A percentile compares a stretch with the other conserved stretches of the same genome.
Evolutionary conservation across 2,113 vertebrate species (phyloP).

Genomic region (Daphoenositta chrysoptera): DNA sequence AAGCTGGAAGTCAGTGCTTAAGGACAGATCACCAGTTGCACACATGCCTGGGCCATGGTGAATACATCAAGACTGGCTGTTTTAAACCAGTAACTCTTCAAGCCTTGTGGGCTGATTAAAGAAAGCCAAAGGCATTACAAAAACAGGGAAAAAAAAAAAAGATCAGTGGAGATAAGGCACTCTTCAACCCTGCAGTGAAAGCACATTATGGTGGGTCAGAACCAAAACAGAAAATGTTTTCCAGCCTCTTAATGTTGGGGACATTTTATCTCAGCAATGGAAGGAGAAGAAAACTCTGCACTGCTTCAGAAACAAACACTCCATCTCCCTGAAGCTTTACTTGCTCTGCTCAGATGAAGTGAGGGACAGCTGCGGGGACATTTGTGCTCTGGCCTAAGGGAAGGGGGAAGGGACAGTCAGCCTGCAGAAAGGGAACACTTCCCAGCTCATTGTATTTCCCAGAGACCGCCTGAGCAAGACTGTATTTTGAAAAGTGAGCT

Average conservation of each 20-base stretch:
- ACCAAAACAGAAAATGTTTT: neutral
- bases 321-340: neutral
- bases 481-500: neutral
- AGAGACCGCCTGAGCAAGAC: accelerated
- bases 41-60: neutral
- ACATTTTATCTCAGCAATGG: neutral
- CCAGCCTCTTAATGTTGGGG: neutral
- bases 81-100: neutral
- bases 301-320: neutral
- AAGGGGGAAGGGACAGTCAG: neutral
- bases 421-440: neutral
- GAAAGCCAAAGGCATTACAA: neutral
- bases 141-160: accelerated
- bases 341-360: neutral
- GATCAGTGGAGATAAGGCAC: accelerated
- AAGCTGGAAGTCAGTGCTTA: neutral
- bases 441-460: neutral
- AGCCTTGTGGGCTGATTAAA: neutral
- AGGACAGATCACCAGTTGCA: neutral
- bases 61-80: neutral
- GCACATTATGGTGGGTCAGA: neutral
- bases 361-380: neutral
- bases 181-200: neutral
- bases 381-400: neutral
- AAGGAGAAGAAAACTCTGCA: neutral